Evolutionary conservation across 2,113 vertebrate species (phyloP).

Genomic region (Acrocephalus kingi): DNA sequence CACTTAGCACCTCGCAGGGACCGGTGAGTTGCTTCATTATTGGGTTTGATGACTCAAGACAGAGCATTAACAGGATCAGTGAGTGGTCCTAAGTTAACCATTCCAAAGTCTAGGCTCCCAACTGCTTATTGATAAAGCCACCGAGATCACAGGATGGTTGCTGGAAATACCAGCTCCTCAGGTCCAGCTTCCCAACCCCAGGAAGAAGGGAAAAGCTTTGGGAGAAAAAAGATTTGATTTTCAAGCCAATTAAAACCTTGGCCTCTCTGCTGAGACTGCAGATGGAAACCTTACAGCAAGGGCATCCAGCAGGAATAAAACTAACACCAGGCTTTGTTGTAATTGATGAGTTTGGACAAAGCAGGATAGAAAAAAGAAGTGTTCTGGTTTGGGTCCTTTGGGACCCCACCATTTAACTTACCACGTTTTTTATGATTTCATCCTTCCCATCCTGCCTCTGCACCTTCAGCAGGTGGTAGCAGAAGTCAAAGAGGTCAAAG

Average conservation of each 20-base stretch:
- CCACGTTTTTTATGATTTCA: conserved; percentile 99
- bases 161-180: neutral
- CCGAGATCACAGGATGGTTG: neutral
- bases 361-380: neutral
- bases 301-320: neutral
- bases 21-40: neutral
- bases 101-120: neutral
- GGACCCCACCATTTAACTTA: conserved; percentile 59
- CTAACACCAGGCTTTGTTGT: neutral
- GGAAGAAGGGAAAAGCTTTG: neutral
- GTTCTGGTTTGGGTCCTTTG: neutral
- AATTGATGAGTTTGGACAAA: neutral
- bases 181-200: neutral
- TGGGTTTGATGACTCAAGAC: neutral
- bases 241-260: conserved; percentile 38
- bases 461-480: conserved; percentile 97
- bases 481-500: conserved; percentile 98
- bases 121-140: conserved; percentile 15
- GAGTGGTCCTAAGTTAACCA: neutral
- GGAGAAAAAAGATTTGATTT: neutral
- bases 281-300: neutral
- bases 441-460: conserved; percentile 98
- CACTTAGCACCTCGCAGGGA: conserved; percentile 19
- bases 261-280: conserved; percentile 9
- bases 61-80: conserved; percentile 5